phyloP scores from a whole-genome alignment of 1,140 invertebrate species.

The Aradophagus sp. region DNA sequence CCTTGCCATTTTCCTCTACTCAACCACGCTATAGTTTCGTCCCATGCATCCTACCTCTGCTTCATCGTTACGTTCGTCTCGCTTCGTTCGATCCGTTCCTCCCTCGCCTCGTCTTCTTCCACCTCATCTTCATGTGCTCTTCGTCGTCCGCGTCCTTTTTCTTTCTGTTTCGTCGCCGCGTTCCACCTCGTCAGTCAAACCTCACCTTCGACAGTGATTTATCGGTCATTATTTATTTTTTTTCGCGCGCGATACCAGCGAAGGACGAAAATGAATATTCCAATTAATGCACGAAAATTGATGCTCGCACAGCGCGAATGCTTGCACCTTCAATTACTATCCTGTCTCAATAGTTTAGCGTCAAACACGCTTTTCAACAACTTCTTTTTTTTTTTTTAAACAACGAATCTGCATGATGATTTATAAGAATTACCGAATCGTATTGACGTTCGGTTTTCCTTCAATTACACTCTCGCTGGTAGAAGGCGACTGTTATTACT shows the following conservation, averaged over 20 bases:
- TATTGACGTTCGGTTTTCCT: no score
- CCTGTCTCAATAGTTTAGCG: constrained; percentile 20
- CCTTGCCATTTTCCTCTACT: no score
- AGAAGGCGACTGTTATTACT: no score
- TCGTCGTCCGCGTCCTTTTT: not conserved
- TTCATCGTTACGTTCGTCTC: not conserved
- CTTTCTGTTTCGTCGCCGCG: constrained; percentile 1
- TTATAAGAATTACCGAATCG: no score
- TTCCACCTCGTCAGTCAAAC: constrained; percentile 3
- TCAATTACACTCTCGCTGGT: no score
- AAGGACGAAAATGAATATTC: constrained; percentile 36
- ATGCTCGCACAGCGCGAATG: not conserved
- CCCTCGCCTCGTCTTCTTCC: constrained; percentile 5
- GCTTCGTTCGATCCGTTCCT: constrained; percentile 6
- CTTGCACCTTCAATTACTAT: constrained; percentile 40
- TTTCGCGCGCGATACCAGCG: constrained; percentile 8
- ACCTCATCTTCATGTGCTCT: not conserved
- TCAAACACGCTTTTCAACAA: constrained; percentile 1
- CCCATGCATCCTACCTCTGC: not conserved
- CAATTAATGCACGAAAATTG: constrained; percentile 46
- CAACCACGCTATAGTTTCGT: no score
- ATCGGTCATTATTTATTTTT: constrained; percentile 45
- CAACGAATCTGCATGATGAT: no score
- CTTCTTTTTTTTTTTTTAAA: not conserved
- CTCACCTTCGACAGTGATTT: constrained; percentile 34